These are phyloP conservation scores for Lutjanus campechanus DNA, from an alignment of 2,797 vertebrate genomes.

Conservation along the genomic window DNA sequence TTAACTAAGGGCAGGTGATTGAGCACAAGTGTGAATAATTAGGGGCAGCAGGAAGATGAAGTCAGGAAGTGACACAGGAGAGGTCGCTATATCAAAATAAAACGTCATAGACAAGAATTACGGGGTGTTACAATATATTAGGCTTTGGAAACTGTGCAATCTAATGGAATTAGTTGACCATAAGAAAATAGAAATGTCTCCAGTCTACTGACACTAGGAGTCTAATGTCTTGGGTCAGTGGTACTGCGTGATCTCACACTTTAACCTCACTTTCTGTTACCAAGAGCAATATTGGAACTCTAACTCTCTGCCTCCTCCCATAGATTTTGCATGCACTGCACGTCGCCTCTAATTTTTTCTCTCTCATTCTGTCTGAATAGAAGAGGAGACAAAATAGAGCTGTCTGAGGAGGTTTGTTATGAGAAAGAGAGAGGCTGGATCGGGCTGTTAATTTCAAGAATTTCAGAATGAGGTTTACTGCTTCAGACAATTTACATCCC, in stretches of 20 bases:
- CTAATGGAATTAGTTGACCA: too few relatives aligned
- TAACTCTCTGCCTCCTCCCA: neutral
- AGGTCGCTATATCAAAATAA: too few relatives aligned
- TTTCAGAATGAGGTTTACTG: constrained; percentile 57
- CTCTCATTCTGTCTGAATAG: constrained; percentile 31
- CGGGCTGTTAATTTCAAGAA: constrained; percentile 60
- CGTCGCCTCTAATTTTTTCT: neutral
- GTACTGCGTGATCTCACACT: neutral
- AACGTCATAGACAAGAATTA: too few relatives aligned
- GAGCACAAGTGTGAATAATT: too few relatives aligned
- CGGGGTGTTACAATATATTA: too few relatives aligned
- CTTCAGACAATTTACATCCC: constrained; percentile 64
- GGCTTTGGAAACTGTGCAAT: neutral
- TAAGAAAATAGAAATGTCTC: too few relatives aligned
- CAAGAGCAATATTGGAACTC: neutral
- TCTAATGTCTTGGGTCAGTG: neutral
- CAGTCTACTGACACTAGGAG: too few relatives aligned
- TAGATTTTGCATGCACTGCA: constrained; percentile 18
- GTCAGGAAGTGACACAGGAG: too few relatives aligned
- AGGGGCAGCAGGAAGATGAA: too few relatives aligned
- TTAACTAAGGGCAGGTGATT: too few relatives aligned
- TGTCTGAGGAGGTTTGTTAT: constrained; percentile 42
- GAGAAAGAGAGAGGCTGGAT: constrained; percentile 25
- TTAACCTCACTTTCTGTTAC: neutral
- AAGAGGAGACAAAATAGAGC: constrained; percentile 41